These are phyloP conservation scores for Catocala nupta DNA, from an alignment of 2,888 invertebrate species.

Conservation along the genomic window DNA sequence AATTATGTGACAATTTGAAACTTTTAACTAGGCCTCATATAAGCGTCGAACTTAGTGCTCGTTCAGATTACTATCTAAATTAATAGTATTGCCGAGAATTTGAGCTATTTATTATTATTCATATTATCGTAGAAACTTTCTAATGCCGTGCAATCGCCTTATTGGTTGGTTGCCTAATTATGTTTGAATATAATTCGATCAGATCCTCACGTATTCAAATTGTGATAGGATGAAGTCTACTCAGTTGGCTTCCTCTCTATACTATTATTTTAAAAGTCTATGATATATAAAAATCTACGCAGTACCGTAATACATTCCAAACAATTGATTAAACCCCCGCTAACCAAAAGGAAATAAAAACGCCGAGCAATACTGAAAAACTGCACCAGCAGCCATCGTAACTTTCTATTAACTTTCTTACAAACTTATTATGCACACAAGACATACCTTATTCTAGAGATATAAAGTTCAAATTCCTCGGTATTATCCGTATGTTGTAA, in stretches of 20 bases:
- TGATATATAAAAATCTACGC: too few relatives aligned
- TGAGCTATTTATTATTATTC: too few relatives aligned
- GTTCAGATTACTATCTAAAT: neutral
- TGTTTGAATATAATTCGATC: too few relatives aligned
- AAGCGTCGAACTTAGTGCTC: neutral
- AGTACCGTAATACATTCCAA: neutral
- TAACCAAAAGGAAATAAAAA: slow-evolving; percentile 30
- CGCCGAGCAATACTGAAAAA: slow-evolving; percentile 32
- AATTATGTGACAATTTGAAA: slow-evolving; percentile 13
- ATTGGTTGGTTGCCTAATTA: too few relatives aligned
- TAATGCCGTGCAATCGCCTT: too few relatives aligned
- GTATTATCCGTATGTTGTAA: neutral
- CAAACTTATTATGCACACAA: neutral
- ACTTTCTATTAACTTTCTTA: slow-evolving; percentile 35
- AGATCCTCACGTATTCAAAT: too few relatives aligned
- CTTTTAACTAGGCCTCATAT: neutral
- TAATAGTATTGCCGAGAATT: too few relatives aligned
- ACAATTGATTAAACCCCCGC: slow-evolving; percentile 16
- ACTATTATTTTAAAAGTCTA: too few relatives aligned
- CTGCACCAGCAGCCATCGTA: slow-evolving; percentile 37
- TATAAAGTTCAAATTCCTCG: slow-evolving; percentile 15
- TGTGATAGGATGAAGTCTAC: too few relatives aligned
- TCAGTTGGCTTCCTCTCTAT: too few relatives aligned
- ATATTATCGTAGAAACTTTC: too few relatives aligned
- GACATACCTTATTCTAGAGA: neutral